Conservation (phyloP, 1,140 invertebrate species). For the Drosophila novamexicana region DNA sequence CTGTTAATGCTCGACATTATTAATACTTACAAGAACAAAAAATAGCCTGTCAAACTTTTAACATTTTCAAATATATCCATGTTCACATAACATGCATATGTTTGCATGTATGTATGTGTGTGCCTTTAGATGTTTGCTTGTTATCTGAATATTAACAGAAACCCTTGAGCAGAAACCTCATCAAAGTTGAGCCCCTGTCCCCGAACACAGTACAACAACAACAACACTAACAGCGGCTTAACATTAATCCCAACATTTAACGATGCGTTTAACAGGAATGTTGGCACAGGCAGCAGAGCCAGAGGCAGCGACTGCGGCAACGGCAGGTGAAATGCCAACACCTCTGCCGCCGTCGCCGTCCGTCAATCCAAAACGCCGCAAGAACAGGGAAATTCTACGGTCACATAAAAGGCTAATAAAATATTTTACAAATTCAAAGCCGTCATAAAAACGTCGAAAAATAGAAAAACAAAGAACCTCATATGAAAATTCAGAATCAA, state of each 20-base stretch:
- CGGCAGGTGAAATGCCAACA: conserved; percentile 38
- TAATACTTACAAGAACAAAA: not conserved
- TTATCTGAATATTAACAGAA: conserved; percentile 8
- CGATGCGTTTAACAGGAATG: conserved; percentile 60
- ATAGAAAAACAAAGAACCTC: conserved; percentile 5
- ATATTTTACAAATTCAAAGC: conserved; percentile 19
- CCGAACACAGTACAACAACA: not conserved
- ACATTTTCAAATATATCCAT: not conserved
- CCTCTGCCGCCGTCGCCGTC: not conserved
- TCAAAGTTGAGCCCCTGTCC: conserved; percentile 15
- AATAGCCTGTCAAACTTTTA: not conserved
- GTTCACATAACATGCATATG: not conserved
- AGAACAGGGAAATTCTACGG: conserved; percentile 13
- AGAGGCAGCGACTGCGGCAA: not conserved
- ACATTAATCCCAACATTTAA: conserved; percentile 58
- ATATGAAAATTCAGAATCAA: conserved; percentile 43
- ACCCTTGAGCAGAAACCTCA: conserved; percentile 6
- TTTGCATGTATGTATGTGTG: not conserved
- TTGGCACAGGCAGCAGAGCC: conserved; percentile 10
- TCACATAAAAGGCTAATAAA: conserved; percentile 26
- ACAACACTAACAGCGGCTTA: conserved; percentile 32
- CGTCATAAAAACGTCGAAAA: conserved; percentile 25
- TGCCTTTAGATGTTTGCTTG: not conserved
- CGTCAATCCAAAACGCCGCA: not conserved
- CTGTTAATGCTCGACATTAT: no score